A percentile compares a stretch with the other conserved stretches of the same genome.
These are phyloP conservation scores for Archaeoteleia sp. DNA, from an alignment of 2,888 invertebrate species.

Conservation along the genomic window DNA sequence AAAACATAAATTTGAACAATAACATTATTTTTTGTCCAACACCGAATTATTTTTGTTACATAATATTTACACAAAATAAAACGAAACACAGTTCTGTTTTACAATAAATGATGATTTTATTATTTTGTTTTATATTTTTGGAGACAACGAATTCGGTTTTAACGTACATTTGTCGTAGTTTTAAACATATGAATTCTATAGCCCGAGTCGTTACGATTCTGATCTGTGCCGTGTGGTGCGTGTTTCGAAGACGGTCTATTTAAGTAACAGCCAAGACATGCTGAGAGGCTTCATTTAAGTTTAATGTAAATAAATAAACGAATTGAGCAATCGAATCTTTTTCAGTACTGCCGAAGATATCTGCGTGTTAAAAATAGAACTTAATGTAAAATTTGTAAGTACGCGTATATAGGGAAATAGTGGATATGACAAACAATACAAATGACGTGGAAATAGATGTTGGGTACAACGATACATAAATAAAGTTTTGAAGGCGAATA, in stretches of 20 bases:
- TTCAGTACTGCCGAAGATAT: slow-evolving; percentile 13
- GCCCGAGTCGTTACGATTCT: slow-evolving; percentile 43
- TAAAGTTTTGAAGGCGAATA: not conserved
- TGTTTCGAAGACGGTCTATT: slow-evolving; percentile 58
- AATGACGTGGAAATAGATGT: not conserved
- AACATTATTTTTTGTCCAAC: too few relatives aligned
- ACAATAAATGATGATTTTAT: too few relatives aligned
- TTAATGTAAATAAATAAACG: slow-evolving; percentile 48
- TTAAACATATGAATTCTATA: slow-evolving; percentile 30
- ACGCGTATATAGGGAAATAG: not conserved
- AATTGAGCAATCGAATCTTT: slow-evolving; percentile 32
- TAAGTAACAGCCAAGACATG: slow-evolving; percentile 48
- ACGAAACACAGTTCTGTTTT: too few relatives aligned
- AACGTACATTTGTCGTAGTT: slow-evolving; percentile 18
- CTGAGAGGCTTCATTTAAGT: slow-evolving; percentile 47
- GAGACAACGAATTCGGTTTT: too few relatives aligned
- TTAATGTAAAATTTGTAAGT: not conserved
- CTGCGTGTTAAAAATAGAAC: slow-evolving; percentile 5
- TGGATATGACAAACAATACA: not conserved
- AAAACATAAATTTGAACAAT: too few relatives aligned
- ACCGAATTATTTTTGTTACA: slow-evolving; percentile 31
- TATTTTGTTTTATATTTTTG: too few relatives aligned
- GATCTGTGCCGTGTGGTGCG: slow-evolving; percentile 62
- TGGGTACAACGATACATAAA: too few relatives aligned
- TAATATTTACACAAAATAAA: slow-evolving; percentile 2